Base-by-base conservation (phyloP, 2,888 invertebrate genomes). In the Pomacea canaliculata region DNA sequence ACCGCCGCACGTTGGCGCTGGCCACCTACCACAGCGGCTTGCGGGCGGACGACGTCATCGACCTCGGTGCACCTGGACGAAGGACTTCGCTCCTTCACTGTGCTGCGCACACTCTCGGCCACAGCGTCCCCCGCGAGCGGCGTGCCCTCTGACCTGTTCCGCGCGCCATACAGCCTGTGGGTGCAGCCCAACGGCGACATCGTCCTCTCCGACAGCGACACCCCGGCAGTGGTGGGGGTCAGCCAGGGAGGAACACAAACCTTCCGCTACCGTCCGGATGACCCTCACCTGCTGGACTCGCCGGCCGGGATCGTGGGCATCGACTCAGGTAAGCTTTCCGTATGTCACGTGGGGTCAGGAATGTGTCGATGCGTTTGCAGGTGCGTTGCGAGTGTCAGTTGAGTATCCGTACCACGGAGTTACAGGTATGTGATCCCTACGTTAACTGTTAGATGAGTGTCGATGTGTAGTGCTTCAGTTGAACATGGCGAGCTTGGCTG, bases 11-110 rank as follows among this genome's bases (percentile, higher is more conserved):
- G 7, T n/a, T 71, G 48, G 71, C 71, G 46, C 19, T 71, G 71
- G 71, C 71, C 49, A 71, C 71, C 71, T 71, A 71, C 48, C 60
- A 62, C 71, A 71, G 71, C 71, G 16, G 16, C 51, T 60, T 16
- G 71, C 60, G 46, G 62, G 23, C 16, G 51, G 71, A 71, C 59
- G 60, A 71, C 71, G 71, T 71, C 18, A 71, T 71, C 62, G 71
- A 71, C 63, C 8, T 71, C n/a, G 46, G 48, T 71, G 13, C 71
- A 62, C 59, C 60, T 71, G 46, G 71, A 71, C 16, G 23, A 60
- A 5, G 71, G 60, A 27, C 60, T 60, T 23, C 59, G 60, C 16
- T 60, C 70, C 12, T 70, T 70, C 70, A 18, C 60, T 8, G 18
- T 62, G 8, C 46, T 71, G 62, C 60, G 71, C 48, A 62, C 62